Base-by-base conservation (phyloP, 2,888 invertebrate species). In the Azorinus chamasolen region DNA sequence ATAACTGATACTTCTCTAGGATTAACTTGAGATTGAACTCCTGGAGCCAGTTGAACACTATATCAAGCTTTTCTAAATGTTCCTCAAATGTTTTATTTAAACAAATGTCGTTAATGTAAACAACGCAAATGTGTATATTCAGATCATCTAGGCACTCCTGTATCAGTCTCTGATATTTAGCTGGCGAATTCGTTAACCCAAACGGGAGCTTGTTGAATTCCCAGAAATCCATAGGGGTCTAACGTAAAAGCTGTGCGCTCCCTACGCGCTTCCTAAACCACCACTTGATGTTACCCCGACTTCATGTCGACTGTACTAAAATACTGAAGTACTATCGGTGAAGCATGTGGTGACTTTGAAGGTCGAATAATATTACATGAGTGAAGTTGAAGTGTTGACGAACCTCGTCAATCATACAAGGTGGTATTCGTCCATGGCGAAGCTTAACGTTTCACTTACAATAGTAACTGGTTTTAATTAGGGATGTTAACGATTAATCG, bases 61-160 rank as follows among this genome's bases (percentile, higher is more conserved):
- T 4, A 14, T 55, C 41, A 22, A 80, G 37, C 8, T n/a, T n/a
- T n/a, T n/a, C n/a, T n/a, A n/a, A n/a, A n/a, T n/a, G n/a, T n/a
- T n/a, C n/a, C n/a, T n/a, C 73, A 58, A 74, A 69, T 8, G 68
- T 54, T 1, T 27, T 46, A 1, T 68, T 65, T 25, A 64, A 78
- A 14, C 83, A 57, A 10, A 77, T 84, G 4, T 82, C 12, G 59
- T 85, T 83, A 58, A 83, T 81, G 64, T n/a, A n/a, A n/a, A n/a
- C n/a, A n/a, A n/a, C n/a, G n/a, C n/a, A n/a, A n/a, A n/a, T n/a
- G n/a, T n/a, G 54, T 48, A 57, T 20, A 37, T 70, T 53, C 18
- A 71, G 50, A 20, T 66, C 75, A 20, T 61, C 62, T 2, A 82
- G 39, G n/a, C 48, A 46, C 14, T 70, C 57, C 41, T 83, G 72